Evolutionary conservation across 2,888 invertebrate species (phyloP), one percentile per base, ranked within the genome.

Genomic region (Campoletis raptor): DNA sequence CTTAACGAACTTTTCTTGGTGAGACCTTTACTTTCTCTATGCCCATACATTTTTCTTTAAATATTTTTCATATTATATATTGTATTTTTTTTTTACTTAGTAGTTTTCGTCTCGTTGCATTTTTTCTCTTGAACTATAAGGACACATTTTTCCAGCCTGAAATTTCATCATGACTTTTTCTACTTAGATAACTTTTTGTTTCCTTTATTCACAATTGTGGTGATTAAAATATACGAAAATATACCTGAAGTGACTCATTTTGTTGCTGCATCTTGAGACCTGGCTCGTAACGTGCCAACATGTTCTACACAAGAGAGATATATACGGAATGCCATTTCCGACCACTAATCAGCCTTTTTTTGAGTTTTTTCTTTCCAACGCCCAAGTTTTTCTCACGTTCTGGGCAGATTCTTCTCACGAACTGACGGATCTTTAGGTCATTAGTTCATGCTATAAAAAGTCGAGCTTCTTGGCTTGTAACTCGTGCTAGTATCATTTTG

Each of bases 1-100:
- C 70, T 86, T 80, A 72, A 64, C 76, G 69, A 64, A 70, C 70
- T 70, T 48, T 61, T 69, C 42, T 57, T 24, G 24, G 54, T 54
- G 6, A 86, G 79, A 72, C 66, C 42, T 66, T 12, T 66, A 42
- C 42, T 15, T 24, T 42, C 18, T 40, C 15, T 40, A 54, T 78
- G 40, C 67, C 37, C 18, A 64, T 30, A 21, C 45, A 24, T n/a
- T 45, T n/a, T 77, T 70, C n/a, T 61, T 30, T 30, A 21, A 24
- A 57, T 70, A 2, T 64, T 57, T 30, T 61, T n/a, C 61, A 8
- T 36, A 42, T 36, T 12, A 24, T 4, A 21, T 54, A 24, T 54
- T 45, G 37, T 24, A 66, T 45, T 45, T 85, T 64, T 61, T 36
- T 57, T n/a, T 72, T 10, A n/a, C 54, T 69, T 45, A 30, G 6